These are phyloP conservation scores for Eulimnadia texana DNA, from an alignment of 1,140 invertebrate species.

Conservation along the genomic window DNA sequence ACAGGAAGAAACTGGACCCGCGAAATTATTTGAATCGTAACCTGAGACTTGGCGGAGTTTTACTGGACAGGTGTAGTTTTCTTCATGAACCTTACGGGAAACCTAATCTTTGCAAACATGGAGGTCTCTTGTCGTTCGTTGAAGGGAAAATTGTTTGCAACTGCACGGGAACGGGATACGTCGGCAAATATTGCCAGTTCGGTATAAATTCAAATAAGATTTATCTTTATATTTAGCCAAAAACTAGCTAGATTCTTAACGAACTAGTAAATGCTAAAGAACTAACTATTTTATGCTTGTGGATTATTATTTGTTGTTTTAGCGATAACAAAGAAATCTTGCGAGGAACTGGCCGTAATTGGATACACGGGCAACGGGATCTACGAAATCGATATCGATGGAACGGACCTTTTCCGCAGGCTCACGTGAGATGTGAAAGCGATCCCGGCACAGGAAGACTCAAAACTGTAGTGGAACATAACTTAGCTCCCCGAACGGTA, in stretches of 20 bases:
- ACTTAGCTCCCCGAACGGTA: conserved; percentile 68
- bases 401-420: conserved; percentile 75
- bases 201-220: conserved; percentile 31
- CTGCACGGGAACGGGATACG: conserved; percentile 64
- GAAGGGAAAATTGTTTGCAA: conserved; percentile 75
- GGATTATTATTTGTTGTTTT: no score
- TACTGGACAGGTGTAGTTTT: conserved; percentile 76
- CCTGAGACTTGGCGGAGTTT: conserved; percentile 59
- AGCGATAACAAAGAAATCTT: conserved; percentile 74
- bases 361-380: conserved; percentile 72
- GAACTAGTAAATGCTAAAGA: no score
- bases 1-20: conserved; percentile 54
- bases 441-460: conserved; percentile 60
- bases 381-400: conserved; percentile 80
- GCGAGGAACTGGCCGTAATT: conserved; percentile 74
- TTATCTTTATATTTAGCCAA: conserved; percentile 12
- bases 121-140: conserved; percentile 70
- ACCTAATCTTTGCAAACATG: conserved; percentile 81
- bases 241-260: no score
- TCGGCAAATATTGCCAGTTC: conserved; percentile 86
- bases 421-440: conserved; percentile 79
- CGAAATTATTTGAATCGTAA: conserved; percentile 59
- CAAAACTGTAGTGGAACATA: conserved; percentile 82
- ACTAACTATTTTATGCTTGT: no score
- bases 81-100: conserved; percentile 66